phyloP scores from a whole-genome alignment of 1,140 invertebrate species.

The Drosophila mojavensis region DNA sequence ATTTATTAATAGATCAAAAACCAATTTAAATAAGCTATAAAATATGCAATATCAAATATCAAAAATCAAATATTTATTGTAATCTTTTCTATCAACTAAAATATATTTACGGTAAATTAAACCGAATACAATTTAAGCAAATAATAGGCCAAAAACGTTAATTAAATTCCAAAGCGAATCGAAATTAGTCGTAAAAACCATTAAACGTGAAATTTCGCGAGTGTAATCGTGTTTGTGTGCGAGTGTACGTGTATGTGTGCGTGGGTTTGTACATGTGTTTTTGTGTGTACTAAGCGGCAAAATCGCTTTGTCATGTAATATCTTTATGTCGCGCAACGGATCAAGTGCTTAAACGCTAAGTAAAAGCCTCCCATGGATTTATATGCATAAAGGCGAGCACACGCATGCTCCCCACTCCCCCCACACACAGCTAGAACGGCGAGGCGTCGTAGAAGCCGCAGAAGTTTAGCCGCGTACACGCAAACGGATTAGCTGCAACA shows the following conservation, averaged over 20 bases:
- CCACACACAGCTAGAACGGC: constrained; percentile 25
- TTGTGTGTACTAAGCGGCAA: constrained; percentile 31
- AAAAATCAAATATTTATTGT: constrained; percentile 25
- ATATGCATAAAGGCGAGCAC: constrained; percentile 73
- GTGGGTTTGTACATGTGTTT: constrained; percentile 15
- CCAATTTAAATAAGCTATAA: constrained; percentile 20
- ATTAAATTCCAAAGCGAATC: constrained; percentile 30
- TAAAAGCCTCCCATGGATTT: constrained; percentile 73
- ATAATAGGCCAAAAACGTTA: constrained; percentile 11
- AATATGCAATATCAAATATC: constrained; percentile 21
- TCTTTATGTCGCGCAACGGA: constrained; percentile 73
- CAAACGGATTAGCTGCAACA: constrained; percentile 72
- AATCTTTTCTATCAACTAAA: constrained; percentile 16
- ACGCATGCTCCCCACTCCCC: constrained; percentile 50
- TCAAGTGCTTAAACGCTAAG: constrained; percentile 76
- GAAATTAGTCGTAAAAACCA: constrained; percentile 19
- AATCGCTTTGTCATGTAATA: constrained; percentile 78
- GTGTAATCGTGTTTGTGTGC: constrained; percentile 9
- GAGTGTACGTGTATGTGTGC: constrained; percentile 6
- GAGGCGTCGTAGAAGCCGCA: constrained; percentile 38
- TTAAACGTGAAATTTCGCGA: constrained; percentile 27
- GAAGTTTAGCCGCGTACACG: constrained; percentile 52
- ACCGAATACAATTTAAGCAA: constrained; percentile 11
- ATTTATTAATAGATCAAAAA: constrained; percentile 23
- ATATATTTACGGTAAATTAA: not conserved